Evolutionary conservation across 1,140 invertebrate species (phyloP), one percentile per base, ranked within the genome.

Genomic region (Drusus annulatus): DNA sequence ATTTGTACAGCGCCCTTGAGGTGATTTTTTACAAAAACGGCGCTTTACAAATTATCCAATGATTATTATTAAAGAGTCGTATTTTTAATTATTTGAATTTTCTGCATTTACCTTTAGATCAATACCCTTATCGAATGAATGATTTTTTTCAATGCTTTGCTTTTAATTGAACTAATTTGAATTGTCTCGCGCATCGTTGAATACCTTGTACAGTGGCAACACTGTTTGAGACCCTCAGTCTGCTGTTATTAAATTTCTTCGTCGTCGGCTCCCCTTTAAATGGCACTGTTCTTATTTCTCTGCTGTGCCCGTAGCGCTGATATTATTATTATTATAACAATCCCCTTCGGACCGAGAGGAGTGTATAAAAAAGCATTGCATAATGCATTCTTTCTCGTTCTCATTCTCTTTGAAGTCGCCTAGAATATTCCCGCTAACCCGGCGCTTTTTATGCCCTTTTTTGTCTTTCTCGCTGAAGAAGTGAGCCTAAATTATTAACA

Each of bases 361-460:
- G 36, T 50, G 68, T 28, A 10, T 45, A 52, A 52, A 51, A 65
- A 45, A 50, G 51, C 50, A 71, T 52, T 71, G 68, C 68, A 71
- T 71, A 52, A 71, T 71, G 68, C 68, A 71, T 71, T 25, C 25
- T 71, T 52, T 25, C 68, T 52, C 36, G 13, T 45, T 45, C 10
- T 10, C 13, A 13, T 45, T 71, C 68, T 25, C 68, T 71, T 71
- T 71, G 68, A 71, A 52, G 68, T 71, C 31, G 31, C 31, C 36
- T 17, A 31, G 19, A 10, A 45, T 45, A 45, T 45, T 45, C 36
- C 13, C 36, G 10, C 17, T 60, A 7, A 8, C 19, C 56, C 17
- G 19, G 7, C 2, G 25, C 15, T 31, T 28, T 65, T 25, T 65
- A 16, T 2, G 25, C 0, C 36, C 36, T 1, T 13, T 45, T 45